These are phyloP conservation scores for Thereva unica DNA, from an alignment of 2,888 invertebrate species.

Conservation along the genomic window DNA sequence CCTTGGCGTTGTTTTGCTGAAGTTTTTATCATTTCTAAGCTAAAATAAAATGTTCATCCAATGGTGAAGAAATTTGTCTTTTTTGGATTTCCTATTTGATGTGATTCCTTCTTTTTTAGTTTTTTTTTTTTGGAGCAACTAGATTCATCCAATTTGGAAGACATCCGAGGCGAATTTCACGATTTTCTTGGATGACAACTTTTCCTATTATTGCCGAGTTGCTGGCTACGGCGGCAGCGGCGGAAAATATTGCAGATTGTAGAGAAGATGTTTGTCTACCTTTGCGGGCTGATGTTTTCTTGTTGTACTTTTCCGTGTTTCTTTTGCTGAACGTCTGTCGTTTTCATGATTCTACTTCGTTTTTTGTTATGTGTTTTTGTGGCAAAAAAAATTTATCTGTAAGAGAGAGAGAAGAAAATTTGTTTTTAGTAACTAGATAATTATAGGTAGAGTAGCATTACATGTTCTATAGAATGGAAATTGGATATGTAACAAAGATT, in stretches of 20 bases:
- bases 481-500: no score
- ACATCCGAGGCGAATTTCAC: constrained; percentile 8
- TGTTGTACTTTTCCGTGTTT: constrained; percentile 17
- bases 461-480: not conserved
- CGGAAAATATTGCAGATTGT: constrained; percentile 6
- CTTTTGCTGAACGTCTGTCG: constrained; percentile 28
- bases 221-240: no score
- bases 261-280: not conserved
- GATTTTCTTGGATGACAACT: constrained; percentile 26
- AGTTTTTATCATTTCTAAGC: no score
- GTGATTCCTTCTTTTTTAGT: no score
- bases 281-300: not conserved
- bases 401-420: constrained; percentile 1
- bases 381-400: constrained; percentile 8
- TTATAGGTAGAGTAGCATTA: not conserved
- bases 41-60: no score
- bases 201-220: constrained; percentile 20
- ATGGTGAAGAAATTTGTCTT: no score
- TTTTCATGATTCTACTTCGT: constrained; percentile 25
- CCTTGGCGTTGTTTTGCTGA: not conserved
- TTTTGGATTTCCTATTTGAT: no score
- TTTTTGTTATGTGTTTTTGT: no score
- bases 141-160: constrained; percentile 11
- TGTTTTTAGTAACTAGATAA: no score
- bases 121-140: constrained; percentile 6